Conservation (phyloP, 2,113 vertebrate genomes). For the rabbit (Oryctolagus cuniculus) region mOryCun1.1 NC_091441.1:87846001-87846500, state of each 20-base stretch:
- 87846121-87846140: background rate
- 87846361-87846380: background rate
- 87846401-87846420: slow-evolving; percentile 5
- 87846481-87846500: background rate
- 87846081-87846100: background rate
- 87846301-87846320: slow-evolving; percentile 34
- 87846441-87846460: background rate
- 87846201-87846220: background rate
- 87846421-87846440: background rate
- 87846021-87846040: background rate
- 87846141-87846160: background rate
- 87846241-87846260: background rate
- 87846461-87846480: background rate
- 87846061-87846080: background rate
- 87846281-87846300: background rate
- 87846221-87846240: background rate
- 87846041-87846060: background rate
- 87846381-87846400: background rate
- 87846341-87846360: slow-evolving; percentile 33
- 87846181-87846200: background rate
- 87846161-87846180: background rate
- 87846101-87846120: background rate
- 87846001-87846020: background rate
- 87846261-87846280: background rate
- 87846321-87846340: slow-evolving; percentile 21